Evolutionary conservation across 2,113 vertebrate genomes (phyloP), one percentile per base, ranked within the genome.

Genomic region (Numida meleagris): DNA sequence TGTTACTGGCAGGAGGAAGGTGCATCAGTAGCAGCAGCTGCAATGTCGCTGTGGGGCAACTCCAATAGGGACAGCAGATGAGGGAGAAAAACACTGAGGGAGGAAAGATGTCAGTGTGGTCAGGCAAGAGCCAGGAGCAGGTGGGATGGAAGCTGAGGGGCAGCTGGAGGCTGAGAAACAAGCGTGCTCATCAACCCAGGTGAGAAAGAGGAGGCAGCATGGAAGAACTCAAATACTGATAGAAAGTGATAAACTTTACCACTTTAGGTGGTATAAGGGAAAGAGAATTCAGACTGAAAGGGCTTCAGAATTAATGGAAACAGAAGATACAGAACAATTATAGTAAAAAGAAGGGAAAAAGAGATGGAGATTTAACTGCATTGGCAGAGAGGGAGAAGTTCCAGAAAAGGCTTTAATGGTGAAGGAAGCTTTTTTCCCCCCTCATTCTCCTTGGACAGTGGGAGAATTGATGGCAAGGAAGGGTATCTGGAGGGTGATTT

Each of bases 21-120:
- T 0, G 0, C 3, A 1, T 40, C 4, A 3, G 33, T 23, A 17
- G 31, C 12, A 43, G 38, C 29, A 63, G 46, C 7, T 23, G 24
- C 9, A 75, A 8, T 71, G 25, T 63, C 20, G 1, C 33, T 0
- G 1, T 24, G n/a, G 29, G 15, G 10, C 8, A 21, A 25, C 45
- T 75, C 7, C 34, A 50, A 9, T 4, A 0, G 7, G 16, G 8
- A 42, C 24, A 75, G 77, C 48, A 74, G 43, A 16, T 53, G 38
- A n/a, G 23, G 4, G 27, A 58, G 76, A 75, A 36, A 57, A 58
- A 25, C 17, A 6, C 8, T 31, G 24, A 3, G 48, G 51, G 55
- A 77, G 23, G 50, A 17, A 73, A 59, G 24, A 2, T 24, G 34
- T 57, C 50, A 18, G 62, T 63, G 10, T 8, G n/a, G 19, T 40